These are phyloP conservation scores for Pandemis heparana DNA, from an alignment of 2,888 invertebrate genomes.

Conservation along the genomic window DNA sequence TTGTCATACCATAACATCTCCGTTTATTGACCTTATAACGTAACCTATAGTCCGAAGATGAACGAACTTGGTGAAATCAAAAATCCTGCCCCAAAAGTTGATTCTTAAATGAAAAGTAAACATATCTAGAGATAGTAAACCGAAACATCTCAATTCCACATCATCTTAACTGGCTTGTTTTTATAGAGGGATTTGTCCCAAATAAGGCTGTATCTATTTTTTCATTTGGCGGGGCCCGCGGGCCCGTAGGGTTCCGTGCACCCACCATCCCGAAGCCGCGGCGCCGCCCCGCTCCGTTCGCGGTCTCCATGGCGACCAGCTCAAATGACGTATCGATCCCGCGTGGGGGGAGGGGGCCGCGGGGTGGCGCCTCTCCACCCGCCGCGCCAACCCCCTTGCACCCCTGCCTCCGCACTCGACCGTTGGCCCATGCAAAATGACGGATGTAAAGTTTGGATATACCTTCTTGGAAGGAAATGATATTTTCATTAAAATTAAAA, in stretches of 20 bases:
- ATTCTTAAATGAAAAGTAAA: conserved; percentile 12
- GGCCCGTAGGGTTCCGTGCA: conserved; percentile 75
- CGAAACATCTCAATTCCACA: conserved; percentile 51
- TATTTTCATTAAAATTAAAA: conserved; percentile 84
- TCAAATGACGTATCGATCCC: conserved; percentile 86
- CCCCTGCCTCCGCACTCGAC: conserved; percentile 80
- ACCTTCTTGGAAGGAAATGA: conserved; percentile 83
- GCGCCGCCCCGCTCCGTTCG: conserved; percentile 84
- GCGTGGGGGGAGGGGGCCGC: conserved; percentile 69
- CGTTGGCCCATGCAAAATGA: conserved; percentile 86
- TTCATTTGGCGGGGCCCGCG: conserved; percentile 68
- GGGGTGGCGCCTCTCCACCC: conserved; percentile 83
- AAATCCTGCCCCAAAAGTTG: conserved; percentile 11
- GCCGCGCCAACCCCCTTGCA: conserved; percentile 74
- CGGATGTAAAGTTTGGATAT: conserved; percentile 86
- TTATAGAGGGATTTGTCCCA: conserved; percentile 74
- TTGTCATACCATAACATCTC: neutral
- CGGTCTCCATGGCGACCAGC: conserved; percentile 86
- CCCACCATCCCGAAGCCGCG: conserved; percentile 75
- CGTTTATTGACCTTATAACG: conserved; percentile 26
- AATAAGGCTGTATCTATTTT: conserved; percentile 78
- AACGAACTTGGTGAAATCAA: conserved; percentile 9
- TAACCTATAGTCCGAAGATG: conserved; percentile 14
- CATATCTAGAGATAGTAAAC: conserved; percentile 39
- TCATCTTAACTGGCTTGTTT: conserved; percentile 63